Percentiles rank a stretch among this genome's conserved stretches.
phyloP scores from a whole-genome alignment of 2,797 vertebrate species.

The Anomalospiza imberbis region DNA sequence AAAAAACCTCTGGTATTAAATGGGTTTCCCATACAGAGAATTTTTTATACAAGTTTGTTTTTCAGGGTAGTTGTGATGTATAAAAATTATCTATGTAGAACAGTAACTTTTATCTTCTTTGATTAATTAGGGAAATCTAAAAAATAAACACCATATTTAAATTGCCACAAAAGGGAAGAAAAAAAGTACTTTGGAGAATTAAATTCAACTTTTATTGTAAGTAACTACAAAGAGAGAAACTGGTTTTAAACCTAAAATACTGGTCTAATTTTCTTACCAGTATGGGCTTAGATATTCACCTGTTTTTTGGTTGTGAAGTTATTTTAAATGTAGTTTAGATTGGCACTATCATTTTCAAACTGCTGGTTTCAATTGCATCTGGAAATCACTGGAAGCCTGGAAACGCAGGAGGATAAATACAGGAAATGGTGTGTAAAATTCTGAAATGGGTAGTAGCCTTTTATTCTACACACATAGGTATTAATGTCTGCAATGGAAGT shows the following conservation, averaged over 20 bases:
- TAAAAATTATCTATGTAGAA: not conserved
- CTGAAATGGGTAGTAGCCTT: conserved; percentile 18
- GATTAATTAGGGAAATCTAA: not conserved
- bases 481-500: not conserved
- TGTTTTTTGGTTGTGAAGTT: not conserved
- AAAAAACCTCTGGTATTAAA: not conserved
- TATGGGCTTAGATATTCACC: not conserved
- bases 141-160: not conserved
- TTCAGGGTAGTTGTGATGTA: not conserved
- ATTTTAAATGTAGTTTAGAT: not conserved
- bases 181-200: not conserved
- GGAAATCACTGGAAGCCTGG: not conserved
- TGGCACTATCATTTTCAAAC: conserved; percentile 17
- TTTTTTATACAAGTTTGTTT: not conserved
- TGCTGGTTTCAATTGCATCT: conserved; percentile 25
- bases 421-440: conserved; percentile 41
- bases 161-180: not conserved
- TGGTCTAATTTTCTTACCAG: not conserved
- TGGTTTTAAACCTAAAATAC: not conserved
- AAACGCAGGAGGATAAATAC: conserved; percentile 26
- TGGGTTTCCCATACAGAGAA: not conserved
- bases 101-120: not conserved
- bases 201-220: not conserved
- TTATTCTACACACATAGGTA: conserved; percentile 8
- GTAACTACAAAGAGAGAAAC: not conserved